These are phyloP conservation scores for Oophaga sylvatica DNA, from an alignment of 2,797 vertebrate genomes.

Conservation along the genomic window DNA sequence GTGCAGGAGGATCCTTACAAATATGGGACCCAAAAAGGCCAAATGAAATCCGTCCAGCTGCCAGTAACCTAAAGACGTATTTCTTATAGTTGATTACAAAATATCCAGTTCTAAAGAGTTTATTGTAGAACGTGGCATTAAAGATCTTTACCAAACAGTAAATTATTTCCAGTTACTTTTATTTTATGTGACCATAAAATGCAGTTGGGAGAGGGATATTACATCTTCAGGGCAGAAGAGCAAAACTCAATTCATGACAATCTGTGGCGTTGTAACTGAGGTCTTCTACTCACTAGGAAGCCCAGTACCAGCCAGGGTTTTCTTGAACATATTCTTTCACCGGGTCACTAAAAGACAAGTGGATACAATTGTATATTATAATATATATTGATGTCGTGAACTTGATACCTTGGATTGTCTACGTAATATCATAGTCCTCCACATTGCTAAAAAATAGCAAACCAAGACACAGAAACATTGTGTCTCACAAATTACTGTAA, in stretches of 20 bases:
- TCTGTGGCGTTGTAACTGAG: not conserved
- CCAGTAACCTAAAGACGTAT: no score
- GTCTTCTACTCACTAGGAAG: slow-evolving; percentile 88
- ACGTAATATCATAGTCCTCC: not conserved
- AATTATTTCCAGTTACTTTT: not conserved
- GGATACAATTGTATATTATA: not conserved
- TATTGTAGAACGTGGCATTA: no score
- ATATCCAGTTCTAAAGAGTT: no score
- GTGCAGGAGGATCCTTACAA: no score
- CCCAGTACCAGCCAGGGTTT: slow-evolving; percentile 94
- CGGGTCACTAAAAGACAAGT: slow-evolving; percentile 77
- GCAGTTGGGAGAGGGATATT: no score
- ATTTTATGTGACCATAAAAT: not conserved
- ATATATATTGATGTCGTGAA: not conserved
- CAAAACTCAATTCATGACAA: not conserved
- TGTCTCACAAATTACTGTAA: no score
- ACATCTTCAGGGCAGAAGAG: no score
- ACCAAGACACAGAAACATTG: no score
- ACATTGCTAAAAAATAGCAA: no score
- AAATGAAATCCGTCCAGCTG: no score
- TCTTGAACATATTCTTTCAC: slow-evolving; percentile 86
- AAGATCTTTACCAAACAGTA: not conserved
- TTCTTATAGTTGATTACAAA: no score
- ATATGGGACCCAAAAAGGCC: no score
- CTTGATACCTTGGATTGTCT: not conserved